Conservation (phyloP, 2,888 invertebrate genomes). For the Tipula vernalis region DNA sequence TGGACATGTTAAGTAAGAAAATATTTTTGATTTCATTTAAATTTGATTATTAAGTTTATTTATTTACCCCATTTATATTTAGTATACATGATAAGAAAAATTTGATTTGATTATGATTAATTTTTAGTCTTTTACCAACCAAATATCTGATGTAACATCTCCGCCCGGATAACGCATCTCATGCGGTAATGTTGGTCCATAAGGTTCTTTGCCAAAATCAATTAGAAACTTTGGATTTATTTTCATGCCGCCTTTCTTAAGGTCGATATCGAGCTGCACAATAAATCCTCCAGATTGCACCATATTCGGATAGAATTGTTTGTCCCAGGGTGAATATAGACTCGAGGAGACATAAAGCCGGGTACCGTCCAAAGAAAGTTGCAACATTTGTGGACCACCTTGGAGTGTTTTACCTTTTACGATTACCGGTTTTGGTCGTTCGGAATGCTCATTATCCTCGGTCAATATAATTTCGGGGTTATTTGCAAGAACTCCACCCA, state of each 20-base stretch:
- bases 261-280: constrained; percentile 74
- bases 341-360: constrained; percentile 86
- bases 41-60: neutral
- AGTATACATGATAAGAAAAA: neutral
- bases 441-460: constrained; percentile 59
- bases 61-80: neutral
- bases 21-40: neutral
- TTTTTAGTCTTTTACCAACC: constrained; percentile 46
- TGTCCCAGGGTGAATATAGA: constrained; percentile 86
- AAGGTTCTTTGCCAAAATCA: constrained; percentile 79
- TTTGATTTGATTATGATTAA: neutral
- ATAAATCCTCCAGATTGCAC: constrained; percentile 50
- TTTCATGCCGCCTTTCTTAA: constrained; percentile 71
- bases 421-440: constrained; percentile 51
- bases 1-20: constrained; percentile 68
- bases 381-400: constrained; percentile 93
- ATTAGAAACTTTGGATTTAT: constrained; percentile 78
- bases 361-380: constrained; percentile 88
- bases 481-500: constrained; percentile 70
- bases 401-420: constrained; percentile 65
- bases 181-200: constrained; percentile 82
- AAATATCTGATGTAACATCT: constrained; percentile 93
- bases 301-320: constrained; percentile 84
- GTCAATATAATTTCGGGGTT: constrained; percentile 60
- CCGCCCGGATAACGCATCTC: constrained; percentile 98